phyloP scores from a whole-genome alignment of 2,888 invertebrate genomes.

The Catocala fraxini region DNA sequence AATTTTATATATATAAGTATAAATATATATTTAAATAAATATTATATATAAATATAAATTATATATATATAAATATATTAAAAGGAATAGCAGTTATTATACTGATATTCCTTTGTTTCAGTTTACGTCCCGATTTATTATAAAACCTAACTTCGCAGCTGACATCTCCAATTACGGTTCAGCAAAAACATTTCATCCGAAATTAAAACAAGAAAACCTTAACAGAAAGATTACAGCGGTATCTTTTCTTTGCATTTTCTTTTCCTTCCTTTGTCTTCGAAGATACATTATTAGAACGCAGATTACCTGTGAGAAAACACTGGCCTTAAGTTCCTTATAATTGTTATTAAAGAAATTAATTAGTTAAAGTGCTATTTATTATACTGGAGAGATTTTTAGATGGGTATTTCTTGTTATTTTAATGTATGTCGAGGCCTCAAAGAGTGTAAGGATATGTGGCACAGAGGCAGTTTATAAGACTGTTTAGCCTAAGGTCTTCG shows the following conservation, averaged over 20 bases:
- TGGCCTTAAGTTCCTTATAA: constrained; percentile 25
- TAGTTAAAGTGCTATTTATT: background rate
- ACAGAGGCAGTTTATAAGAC: no score
- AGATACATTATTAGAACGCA: constrained; percentile 36
- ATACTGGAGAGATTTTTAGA: no score
- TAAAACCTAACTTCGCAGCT: background rate
- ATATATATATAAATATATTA: no score
- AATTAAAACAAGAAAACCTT: constrained; percentile 13
- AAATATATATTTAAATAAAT: no score
- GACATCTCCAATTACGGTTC: constrained; percentile 5
- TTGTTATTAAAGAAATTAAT: constrained; percentile 20
- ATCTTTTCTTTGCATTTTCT: constrained; percentile 29
- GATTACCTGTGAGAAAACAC: constrained; percentile 38
- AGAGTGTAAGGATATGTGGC: no score
- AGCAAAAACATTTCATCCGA: constrained; percentile 8
- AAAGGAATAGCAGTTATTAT: no score
- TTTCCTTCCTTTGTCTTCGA: constrained; percentile 21
- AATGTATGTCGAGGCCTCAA: no score
- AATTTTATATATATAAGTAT: no score
- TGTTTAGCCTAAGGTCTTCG: no score
- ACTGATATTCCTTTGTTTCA: background rate
- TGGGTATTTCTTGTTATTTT: no score
- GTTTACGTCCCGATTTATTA: background rate
- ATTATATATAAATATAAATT: no score
- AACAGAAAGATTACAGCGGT: constrained; percentile 7